Conservation (phyloP, 2,113 vertebrate genomes). For the Leptobrachium ailaonicum region DNA sequence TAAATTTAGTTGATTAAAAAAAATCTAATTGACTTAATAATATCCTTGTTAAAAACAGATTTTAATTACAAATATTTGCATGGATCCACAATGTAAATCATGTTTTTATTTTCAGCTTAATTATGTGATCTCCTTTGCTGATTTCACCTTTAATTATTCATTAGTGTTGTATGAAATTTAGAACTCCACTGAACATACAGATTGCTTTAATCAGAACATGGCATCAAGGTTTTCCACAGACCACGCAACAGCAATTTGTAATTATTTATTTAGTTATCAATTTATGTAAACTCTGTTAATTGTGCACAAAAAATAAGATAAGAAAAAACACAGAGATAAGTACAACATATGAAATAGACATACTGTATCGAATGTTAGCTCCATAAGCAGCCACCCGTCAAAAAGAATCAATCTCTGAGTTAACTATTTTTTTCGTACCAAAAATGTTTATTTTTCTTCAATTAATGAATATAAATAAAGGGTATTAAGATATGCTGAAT, state of each 20-base stretch:
- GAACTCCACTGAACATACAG: neutral
- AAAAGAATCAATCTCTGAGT: neutral
- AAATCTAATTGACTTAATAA: no score
- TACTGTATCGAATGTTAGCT: neutral
- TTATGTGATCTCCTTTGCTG: no score
- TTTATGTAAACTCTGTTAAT: neutral
- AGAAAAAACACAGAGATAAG: neutral
- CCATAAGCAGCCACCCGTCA: neutral
- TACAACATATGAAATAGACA: neutral
- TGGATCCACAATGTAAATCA: neutral
- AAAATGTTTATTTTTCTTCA: neutral
- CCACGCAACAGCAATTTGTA: neutral
- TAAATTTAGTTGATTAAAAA: no score
- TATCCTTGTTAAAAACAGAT: neutral
- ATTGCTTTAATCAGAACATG: neutral
- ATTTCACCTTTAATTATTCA: no score
- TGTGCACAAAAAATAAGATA: no score
- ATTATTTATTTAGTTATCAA: neutral
- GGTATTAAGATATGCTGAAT: slow-evolving; percentile 9
- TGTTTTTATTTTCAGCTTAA: neutral
- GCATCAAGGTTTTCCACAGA: neutral
- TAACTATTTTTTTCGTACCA: neutral
- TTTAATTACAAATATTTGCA: neutral
- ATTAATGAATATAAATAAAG: slow-evolving; percentile 28
- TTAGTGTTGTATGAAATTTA: neutral